Evolutionary conservation across 1,140 invertebrate genomes (phyloP), one percentile per base, ranked within the genome.

Genomic region (Diorhabda carinulata): DNA sequence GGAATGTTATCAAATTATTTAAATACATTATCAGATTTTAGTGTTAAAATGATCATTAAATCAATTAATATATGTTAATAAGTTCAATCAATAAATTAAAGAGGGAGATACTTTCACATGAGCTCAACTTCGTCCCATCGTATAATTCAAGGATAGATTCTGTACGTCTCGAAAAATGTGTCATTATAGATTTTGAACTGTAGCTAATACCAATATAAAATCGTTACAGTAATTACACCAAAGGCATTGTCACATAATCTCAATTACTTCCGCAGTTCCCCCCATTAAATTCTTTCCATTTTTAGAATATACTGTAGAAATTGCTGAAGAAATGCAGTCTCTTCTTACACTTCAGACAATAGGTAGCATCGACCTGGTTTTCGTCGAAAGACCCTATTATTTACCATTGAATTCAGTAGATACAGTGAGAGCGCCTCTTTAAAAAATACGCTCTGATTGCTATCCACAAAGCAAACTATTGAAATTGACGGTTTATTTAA

Each of bases 361-460:
- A 52, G 47, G 47, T 52, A 52, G 2, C 42, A 43, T 67, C 65
- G 65, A 67, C 65, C 65, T 60, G 65, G 43, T 67, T 67, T 59
- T 44, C 43, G 57, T 25, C n/a, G 57, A 42, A 60, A 43, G 57
- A 25, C 57, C 65, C 58, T 67, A 60, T 47, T 67, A 67, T 67
- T 60, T 40, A n/a, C n/a, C 40, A 9, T 40, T 47, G 40, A 65
- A 8, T 40, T 25, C n/a, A 40, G 65, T n/a, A 43, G 57, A 56
- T 44, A 56, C 25, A 57, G 65, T 57, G 65, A 67, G 65, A 57
- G 10, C 9, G 41, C 8, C 40, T 43, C 43, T 66, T 58, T 59
- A 60, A 67, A 67, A 67, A 67, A 58, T 67, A 67, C 65, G 65
- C 65, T 67, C 65, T 67, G 65, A 67, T 67, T 67, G 41, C 52